Base-by-base conservation (phyloP, 1,140 invertebrate species). In the Periplaneta americana region DNA sequence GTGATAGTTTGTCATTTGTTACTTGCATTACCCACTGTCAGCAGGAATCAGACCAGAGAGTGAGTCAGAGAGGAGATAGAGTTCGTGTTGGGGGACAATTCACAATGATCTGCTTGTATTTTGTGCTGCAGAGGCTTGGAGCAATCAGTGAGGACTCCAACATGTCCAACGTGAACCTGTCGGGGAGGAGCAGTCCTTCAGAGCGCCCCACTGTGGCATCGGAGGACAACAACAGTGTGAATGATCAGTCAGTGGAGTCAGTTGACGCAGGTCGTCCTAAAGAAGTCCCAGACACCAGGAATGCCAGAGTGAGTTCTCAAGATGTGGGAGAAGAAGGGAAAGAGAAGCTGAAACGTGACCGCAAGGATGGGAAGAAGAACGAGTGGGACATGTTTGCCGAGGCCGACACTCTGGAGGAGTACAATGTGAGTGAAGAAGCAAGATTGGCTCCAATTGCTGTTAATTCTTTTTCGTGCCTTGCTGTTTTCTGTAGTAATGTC, bases 351-450 rank as follows among this genome's bases (percentile, higher is more conserved):
- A 86, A 89, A 86, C 34, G 80, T 28, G 80, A 83, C 81, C 83
- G 84, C 8, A 88, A 89, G 84, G 82, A 83, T n/a, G 83, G 82
- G 31, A 92, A 91, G 84, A 87, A 89, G 66, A 90, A 92, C 77
- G 92, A 94, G 85, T 93, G 94, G 92, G 95, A 96, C 86, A 97
- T 96, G 94, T 97, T 96, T 89, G 95, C 95, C 6, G 95, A 97
- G 87, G 94, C 94, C 80, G 97, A 98, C 86, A 95, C 94, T 86
- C 92, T 94, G 84, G 94, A 93, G 57, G 93, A 95, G 88, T 94
- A 95, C 86, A 94, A 94, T 91, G 96, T 98, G 90, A 93, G 94
- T n/a, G n/a, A n/a, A n/a, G n/a, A n/a, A n/a, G n/a, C n/a, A n/a
- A n/a, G n/a, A n/a, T n/a, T n/a, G n/a, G n/a, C n/a, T n/a, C n/a